Base-by-base conservation (phyloP, 2,113 vertebrate species). In the Xyliphius kryptos region DNA sequence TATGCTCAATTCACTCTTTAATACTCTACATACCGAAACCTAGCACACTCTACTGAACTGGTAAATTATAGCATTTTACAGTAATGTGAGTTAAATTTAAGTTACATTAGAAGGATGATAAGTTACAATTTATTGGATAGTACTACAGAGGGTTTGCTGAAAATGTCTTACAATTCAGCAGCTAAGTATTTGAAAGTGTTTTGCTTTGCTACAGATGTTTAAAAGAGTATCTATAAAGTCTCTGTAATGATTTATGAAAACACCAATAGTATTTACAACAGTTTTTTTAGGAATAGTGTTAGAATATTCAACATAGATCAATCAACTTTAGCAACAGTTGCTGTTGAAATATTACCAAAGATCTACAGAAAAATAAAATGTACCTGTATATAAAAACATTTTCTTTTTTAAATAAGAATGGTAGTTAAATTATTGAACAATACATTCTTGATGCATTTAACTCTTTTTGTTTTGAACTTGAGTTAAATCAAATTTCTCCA, bases 11-110 rank as follows among this genome's bases (percentile, higher is more conserved):
- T 22, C 14, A 10, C 1, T 57, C 20, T 21, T 22, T 19, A 43
- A n/a, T 8, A 43, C 6, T 20, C 36, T 43, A 21, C 4, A n/a
- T 14, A 43, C 17, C 14, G 17, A 56, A 56, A 40, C 16, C 17
- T 9, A 20, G 8, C 55, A 57, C 38, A 43, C 38, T 57, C 38
- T 57, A 43, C 1, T 57, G 55, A 57, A 43, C 38, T 43, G 55
- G 12, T 57, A 57, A 57, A 57, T 57, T n/a, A 15, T 5, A 22
- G 55, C 14, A 1, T 56, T 56, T 56, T 40, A 10, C 19, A 21
- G 38, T 22, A 43, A 43, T 14, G 19, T 9, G 11, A 13, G 10
- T 56, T 16, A 17, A 17, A 38, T 38, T 38, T 38, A 21, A 57
- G 19, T 17, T 43, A 57, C 43, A 21, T 43, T 22, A 20, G 17